Base-by-base conservation (phyloP, 2,888 invertebrate species). In the Leucania comma region DNA sequence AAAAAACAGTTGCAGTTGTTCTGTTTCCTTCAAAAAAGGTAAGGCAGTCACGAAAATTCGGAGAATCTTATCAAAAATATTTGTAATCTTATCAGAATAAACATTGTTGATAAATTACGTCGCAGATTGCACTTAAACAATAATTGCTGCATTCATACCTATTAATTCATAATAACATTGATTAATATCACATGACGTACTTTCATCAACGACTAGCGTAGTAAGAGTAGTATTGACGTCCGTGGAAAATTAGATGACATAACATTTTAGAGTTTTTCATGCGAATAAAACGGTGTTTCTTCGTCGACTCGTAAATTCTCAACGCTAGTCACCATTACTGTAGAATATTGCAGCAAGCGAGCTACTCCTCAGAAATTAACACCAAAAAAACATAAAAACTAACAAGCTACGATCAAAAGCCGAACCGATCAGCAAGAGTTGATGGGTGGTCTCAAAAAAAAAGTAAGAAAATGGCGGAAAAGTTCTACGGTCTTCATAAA, bases 381-480 rank as follows among this genome's bases (percentile, higher is more conserved):
- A 88, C 85, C 79, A 75, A 87, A 89, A 88, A 88, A 85, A 83
- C 86, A 87, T 88, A 83, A 88, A 88, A 86, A 85, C 84, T 88
- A 90, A 90, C 90, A 87, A 88, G 89, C 81, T 70, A 72, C 78
- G 77, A 83, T 80, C 81, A 78, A 82, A 80, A 78, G 82, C 68
- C 62, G 79, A 84, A 83, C 80, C 82, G 81, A 73, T 61, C 81
- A 69, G 75, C 75, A 71, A 78, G 65, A 85, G 80, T 85, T 81
- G 82, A 75, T 85, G 89, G 89, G 90, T 91, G 90, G 90, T 89
- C 91, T 81, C 80, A 81, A 86, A 90, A 93, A 82, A 84, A 90
- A 91, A 89, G 83, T 80, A 78, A 91, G 92, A 92, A 93, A 93
- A 94, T 89, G 90, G 88, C 89, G 92, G 93, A 93, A 94, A 93